A percentile compares a stretch with the other conserved stretches of the same genome.
Conservation (phyloP, 2,888 invertebrate species). For the Lucinisca nassula region DNA sequence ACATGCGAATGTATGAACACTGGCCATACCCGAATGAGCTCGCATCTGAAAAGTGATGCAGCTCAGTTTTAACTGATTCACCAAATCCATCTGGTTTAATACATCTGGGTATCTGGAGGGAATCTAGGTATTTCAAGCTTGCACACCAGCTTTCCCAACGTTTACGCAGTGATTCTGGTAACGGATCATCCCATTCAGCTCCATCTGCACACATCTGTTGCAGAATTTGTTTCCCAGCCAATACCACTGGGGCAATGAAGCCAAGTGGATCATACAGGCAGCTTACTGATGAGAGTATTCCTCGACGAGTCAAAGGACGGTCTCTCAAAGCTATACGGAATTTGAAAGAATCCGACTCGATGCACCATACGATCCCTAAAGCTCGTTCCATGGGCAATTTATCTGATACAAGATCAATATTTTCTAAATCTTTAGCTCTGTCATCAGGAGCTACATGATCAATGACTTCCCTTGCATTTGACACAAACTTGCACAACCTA, state of each 20-base stretch:
- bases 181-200: slow-evolving; percentile 63
- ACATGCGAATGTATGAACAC: slow-evolving; percentile 62
- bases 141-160: slow-evolving; percentile 44
- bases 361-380: slow-evolving; percentile 65
- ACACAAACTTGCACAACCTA: slow-evolving; percentile 52
- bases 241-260: slow-evolving; percentile 63
- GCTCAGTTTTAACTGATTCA: not conserved
- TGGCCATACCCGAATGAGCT: slow-evolving; percentile 62
- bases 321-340: slow-evolving; percentile 46
- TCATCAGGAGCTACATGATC: slow-evolving; percentile 38
- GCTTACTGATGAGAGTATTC: slow-evolving; percentile 27
- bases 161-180: slow-evolving; percentile 35
- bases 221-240: slow-evolving; percentile 58
- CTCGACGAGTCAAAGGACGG: slow-evolving; percentile 44
- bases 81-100: slow-evolving; percentile 3
- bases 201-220: slow-evolving; percentile 57
- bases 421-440: slow-evolving; percentile 16
- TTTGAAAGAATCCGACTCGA: slow-evolving; percentile 50
- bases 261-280: slow-evolving; percentile 66
- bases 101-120: not conserved
- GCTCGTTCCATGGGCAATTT: slow-evolving; percentile 44
- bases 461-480: slow-evolving; percentile 59
- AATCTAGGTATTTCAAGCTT: not conserved
- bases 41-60: slow-evolving; percentile 44
- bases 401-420: not conserved